Percentiles rank a stretch among this genome's conserved stretches.
Evolutionary conservation across 2,888 invertebrate genomes (phyloP).

Genomic region (Campoplex nolae): DNA sequence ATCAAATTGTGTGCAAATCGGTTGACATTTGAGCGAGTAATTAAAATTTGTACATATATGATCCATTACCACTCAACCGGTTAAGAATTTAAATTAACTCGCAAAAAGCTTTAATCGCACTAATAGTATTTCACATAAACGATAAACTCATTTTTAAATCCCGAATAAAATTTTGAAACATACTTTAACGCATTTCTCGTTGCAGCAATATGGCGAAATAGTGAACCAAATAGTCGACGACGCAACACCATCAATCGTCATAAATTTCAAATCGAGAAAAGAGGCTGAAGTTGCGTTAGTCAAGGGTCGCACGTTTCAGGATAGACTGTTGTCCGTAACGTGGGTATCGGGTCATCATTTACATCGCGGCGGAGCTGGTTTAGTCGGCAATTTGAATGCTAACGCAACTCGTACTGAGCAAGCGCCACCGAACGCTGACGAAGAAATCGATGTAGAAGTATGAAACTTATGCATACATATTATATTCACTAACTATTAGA

Average conservation of each 20-base stretch:
- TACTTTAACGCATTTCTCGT: conserved; percentile 54
- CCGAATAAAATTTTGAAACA: background rate
- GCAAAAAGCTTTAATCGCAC: background rate
- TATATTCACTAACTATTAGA: conserved; percentile 11
- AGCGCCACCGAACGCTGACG: conserved; percentile 78
- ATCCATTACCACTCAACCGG: too few relatives aligned
- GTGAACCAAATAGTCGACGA: conserved; percentile 92
- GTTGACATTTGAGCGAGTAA: too few relatives aligned
- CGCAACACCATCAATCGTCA: conserved; percentile 90
- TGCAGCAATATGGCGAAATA: conserved; percentile 94
- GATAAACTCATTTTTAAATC: background rate
- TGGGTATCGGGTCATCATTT: conserved; percentile 85
- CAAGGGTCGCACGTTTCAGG: conserved; percentile 92
- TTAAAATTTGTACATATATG: too few relatives aligned
- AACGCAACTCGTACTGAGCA: conserved; percentile 80
- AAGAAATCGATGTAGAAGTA: conserved; percentile 83
- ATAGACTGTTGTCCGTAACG: conserved; percentile 85
- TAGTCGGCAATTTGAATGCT: conserved; percentile 68
- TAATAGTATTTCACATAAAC: too few relatives aligned
- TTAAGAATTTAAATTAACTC: background rate
- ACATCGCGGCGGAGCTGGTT: conserved; percentile 83
- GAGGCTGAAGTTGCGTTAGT: conserved; percentile 92
- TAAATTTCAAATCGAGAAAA: conserved; percentile 91
- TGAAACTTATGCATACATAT: conserved; percentile 46
- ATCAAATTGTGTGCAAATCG: too few relatives aligned